Evolutionary conservation across 2,113 vertebrate species (phyloP), one percentile per base, ranked within the genome.

Genomic region (Phoenicopterus ruber): DNA sequence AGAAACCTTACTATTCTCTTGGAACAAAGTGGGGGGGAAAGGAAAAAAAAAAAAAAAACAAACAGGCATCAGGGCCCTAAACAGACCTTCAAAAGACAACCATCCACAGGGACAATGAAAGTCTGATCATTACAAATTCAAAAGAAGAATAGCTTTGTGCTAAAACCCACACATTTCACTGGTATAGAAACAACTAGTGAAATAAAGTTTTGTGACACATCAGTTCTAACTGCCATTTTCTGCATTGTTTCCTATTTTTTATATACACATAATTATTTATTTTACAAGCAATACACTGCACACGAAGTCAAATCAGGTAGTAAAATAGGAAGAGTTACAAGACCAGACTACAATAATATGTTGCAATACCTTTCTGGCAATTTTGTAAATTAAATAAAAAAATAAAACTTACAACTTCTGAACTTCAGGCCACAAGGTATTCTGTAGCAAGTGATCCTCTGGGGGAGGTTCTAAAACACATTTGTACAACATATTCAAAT

Each of bases 371-470:
- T 69, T 90, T 74, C 78, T 46, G 8, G n/a, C 89, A 86, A 76
- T 54, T 42, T 44, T 67, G 6, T n/a, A 59, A 54, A 50, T 69
- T 57, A 34, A 91, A 18, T 31, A 52, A 72, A 50, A 38, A 62
- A 70, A n/a, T 6, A 83, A 86, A 82, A 98, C 99, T 99, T 98
- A 99, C 99, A 99, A 96, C 95, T 99, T 99, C 96, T 99, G 99
- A 96, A 99, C 98, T 97, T 99, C 99, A 57, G 99, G 99, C 99
- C 99, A 99, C 67, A 99, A 97, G 11, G 99, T 99, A 97, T 99
- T 99, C 97, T 99, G 99, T 82, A 99, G 98, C 92, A 99, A 99
- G 94, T 99, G 98, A 97, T 99, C 99, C 94, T 99, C 99, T 87
- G 99, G 98, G 40, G 99, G 99, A 67, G 99, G 99, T 88, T 99